These are phyloP conservation scores for Drosophila lutescens DNA, from an alignment of 2,888 invertebrate genomes.

Conservation along the genomic window DNA sequence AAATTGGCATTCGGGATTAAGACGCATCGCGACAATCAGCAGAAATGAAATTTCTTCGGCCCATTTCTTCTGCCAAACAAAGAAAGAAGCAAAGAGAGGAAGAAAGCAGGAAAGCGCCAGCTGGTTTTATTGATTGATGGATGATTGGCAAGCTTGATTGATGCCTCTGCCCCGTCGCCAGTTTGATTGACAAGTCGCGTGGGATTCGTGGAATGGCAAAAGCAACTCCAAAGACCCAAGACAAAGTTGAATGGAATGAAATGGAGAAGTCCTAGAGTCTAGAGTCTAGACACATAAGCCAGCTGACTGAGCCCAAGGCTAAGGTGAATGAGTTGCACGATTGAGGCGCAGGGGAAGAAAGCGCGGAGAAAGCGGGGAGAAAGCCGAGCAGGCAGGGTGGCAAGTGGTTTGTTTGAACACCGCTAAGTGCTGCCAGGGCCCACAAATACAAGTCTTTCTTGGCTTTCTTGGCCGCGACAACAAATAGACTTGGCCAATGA, in stretches of 20 bases:
- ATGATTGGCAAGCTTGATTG: constrained; percentile 61
- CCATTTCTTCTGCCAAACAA: constrained; percentile 12
- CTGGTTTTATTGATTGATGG: constrained; percentile 57
- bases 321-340: constrained; percentile 27
- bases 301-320: constrained; percentile 20
- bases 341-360: background rate
- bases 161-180: constrained; percentile 34
- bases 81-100: background rate
- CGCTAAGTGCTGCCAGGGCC: constrained; percentile 34
- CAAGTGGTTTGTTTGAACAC: constrained; percentile 43
- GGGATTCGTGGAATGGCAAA: background rate
- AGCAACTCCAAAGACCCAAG: background rate
- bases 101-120: constrained; percentile 1
- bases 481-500: constrained; percentile 52
- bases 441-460: constrained; percentile 46
- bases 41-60: background rate
- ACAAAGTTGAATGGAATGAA: background rate
- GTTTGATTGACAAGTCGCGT: constrained; percentile 53
- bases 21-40: constrained; percentile 12
- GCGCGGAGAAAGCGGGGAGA: background rate
- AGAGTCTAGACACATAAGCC: constrained; percentile 37
- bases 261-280: constrained; percentile 27
- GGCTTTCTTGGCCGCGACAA: constrained; percentile 21
- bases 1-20: constrained; percentile 18
- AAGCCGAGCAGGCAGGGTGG: background rate